Percentiles rank a stretch among this genome's conserved stretches.
Conservation (phyloP, 2,888 invertebrate genomes). For the Temnothorax rugatulus region DNA sequence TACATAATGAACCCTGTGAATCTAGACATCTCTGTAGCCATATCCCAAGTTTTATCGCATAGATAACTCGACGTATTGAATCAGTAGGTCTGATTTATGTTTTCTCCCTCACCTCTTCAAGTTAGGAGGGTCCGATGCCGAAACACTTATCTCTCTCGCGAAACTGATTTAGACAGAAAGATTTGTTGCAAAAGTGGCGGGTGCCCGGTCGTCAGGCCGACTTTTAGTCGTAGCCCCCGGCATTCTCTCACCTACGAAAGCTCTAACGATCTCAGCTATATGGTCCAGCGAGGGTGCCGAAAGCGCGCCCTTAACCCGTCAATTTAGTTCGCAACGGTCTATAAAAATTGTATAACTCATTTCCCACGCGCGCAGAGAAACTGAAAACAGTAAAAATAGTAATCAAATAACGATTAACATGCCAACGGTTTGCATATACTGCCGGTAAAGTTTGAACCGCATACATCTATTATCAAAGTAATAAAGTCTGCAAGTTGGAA, state of each 20-base stretch:
- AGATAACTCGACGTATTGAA: slow-evolving; percentile 44
- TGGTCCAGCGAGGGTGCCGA: slow-evolving; percentile 64
- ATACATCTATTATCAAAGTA: neutral
- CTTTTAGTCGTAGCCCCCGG: slow-evolving; percentile 69
- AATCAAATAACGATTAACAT: neutral
- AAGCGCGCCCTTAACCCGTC: slow-evolving; percentile 77
- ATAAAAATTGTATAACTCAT: slow-evolving; percentile 71
- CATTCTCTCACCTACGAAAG: slow-evolving; percentile 66
- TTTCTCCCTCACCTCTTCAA: slow-evolving; percentile 26
- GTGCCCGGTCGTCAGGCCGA: slow-evolving; percentile 68
- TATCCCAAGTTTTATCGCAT: slow-evolving; percentile 11
- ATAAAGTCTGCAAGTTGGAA: neutral
- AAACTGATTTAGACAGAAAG: slow-evolving; percentile 85
- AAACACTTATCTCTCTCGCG: slow-evolving; percentile 82
- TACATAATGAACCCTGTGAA: neutral
- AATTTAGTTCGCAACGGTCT: slow-evolving; percentile 72
- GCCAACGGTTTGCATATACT: neutral
- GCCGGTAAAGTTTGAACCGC: neutral
- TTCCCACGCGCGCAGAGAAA: slow-evolving; percentile 8
- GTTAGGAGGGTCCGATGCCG: slow-evolving; percentile 65
- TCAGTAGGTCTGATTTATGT: slow-evolving; percentile 30
- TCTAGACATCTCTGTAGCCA: neutral
- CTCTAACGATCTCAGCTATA: slow-evolving; percentile 70
- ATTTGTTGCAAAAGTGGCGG: slow-evolving; percentile 83
- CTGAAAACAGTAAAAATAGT: neutral